Conservation (phyloP, 2,797 vertebrate species). For the Erpetoichthys calabaricus region DNA sequence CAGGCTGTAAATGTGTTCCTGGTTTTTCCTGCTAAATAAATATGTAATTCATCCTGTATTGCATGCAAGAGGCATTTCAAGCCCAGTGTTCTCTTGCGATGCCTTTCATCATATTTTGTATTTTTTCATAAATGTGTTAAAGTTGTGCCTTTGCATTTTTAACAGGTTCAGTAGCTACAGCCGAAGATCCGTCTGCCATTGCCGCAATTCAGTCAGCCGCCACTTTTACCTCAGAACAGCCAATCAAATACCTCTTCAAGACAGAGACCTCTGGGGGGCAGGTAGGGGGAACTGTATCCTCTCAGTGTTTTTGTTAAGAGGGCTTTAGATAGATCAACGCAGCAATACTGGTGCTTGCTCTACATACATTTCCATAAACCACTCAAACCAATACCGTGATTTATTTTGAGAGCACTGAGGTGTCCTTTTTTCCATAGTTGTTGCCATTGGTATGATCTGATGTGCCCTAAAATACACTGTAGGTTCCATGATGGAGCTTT, state of each 20-base stretch:
- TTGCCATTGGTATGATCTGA: too few relatives aligned
- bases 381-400: too few relatives aligned
- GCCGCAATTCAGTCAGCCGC: conserved; percentile 77
- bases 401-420: too few relatives aligned
- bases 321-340: too few relatives aligned
- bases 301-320: too few relatives aligned
- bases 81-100: not conserved
- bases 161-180: conserved; percentile 72
- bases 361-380: too few relatives aligned
- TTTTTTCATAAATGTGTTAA: not conserved
- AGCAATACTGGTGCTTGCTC: too few relatives aligned
- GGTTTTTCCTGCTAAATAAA: too few relatives aligned
- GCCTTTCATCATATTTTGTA: not conserved
- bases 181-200: conserved; percentile 76
- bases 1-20: too few relatives aligned
- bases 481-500: too few relatives aligned
- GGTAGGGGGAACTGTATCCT: conserved; percentile 51
- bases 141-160: conserved; percentile 8
- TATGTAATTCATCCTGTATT: not conserved
- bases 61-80: not conserved
- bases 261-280: conserved; percentile 75
- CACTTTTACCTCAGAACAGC: conserved; percentile 71
- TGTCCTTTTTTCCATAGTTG: too few relatives aligned
- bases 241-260: conserved; percentile 85
- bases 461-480: too few relatives aligned